These are phyloP conservation scores for Propithecus perrieri DNA, from an alignment of 2,797 vertebrate species.

Conservation along the genomic window DNA sequence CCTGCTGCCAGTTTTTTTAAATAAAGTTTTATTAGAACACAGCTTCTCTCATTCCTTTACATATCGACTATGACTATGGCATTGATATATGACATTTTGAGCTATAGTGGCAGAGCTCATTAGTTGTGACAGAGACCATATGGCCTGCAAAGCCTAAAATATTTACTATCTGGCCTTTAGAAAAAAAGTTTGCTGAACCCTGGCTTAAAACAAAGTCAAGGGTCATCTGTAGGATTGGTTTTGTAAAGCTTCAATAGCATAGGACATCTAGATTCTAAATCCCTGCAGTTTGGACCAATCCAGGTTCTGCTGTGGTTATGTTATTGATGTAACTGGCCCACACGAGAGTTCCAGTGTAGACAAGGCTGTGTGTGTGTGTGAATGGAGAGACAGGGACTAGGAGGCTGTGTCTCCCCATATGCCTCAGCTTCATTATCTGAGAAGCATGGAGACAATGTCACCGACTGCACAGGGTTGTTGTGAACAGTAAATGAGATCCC, in stretches of 20 bases:
- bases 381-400: not conserved
- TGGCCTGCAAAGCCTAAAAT: not conserved
- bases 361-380: too few relatives aligned
- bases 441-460: not conserved
- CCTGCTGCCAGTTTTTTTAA: not conserved
- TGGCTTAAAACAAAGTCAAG: not conserved
- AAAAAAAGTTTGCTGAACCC: not conserved
- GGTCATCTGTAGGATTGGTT: not conserved
- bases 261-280: not conserved
- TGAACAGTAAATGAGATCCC: not conserved
- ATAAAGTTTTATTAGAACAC: slow-evolving; percentile 9
- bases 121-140: not conserved
- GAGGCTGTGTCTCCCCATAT: not conserved
- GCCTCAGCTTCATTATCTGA: not conserved
- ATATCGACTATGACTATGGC: not conserved
- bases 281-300: not conserved
- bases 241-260: not conserved
- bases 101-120: not conserved
- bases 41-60: not conserved
- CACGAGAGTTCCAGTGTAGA: not conserved
- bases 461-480: rapidly evolving
- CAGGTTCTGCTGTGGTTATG: not conserved
- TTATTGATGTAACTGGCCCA: not conserved
- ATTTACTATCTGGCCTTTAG: not conserved
- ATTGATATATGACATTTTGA: not conserved